Percentiles rank a stretch among this genome's conserved stretches.
Evolutionary conservation across 2,113 vertebrate species (phyloP).

Genomic region (Vulpes vulpes): DNA sequence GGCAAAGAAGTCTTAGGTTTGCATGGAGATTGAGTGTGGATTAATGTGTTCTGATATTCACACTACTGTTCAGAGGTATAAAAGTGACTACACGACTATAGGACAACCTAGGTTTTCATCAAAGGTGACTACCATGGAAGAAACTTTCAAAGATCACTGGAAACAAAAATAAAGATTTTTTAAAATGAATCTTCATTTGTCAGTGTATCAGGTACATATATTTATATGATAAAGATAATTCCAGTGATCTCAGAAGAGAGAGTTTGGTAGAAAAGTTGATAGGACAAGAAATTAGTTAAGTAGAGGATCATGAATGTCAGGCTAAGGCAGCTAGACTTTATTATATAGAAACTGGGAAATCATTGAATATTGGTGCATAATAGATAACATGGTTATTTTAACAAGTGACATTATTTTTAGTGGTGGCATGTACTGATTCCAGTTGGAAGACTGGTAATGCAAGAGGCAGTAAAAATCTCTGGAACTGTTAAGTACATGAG

Average conservation of each 20-base stretch:
- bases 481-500: neutral
- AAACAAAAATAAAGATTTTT: constrained; percentile 10
- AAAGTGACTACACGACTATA: neutral
- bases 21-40: neutral
- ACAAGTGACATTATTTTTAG: constrained; percentile 1
- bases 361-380: neutral
- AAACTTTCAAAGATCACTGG: constrained; percentile 21
- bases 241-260: neutral
- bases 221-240: neutral
- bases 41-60: neutral
- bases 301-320: neutral
- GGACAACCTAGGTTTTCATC: neutral
- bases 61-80: neutral
- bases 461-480: neutral
- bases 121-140: neutral
- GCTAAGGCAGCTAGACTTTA: neutral
- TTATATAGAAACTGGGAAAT: neutral
- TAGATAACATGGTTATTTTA: neutral
- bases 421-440: neutral
- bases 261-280: neutral
- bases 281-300: neutral
- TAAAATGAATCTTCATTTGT: neutral
- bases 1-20: neutral
- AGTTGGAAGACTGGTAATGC: neutral
- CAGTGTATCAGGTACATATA: neutral